phyloP scores from a whole-genome alignment of 2,888 invertebrate genomes.

The Eutolmus rufibarbis region DNA sequence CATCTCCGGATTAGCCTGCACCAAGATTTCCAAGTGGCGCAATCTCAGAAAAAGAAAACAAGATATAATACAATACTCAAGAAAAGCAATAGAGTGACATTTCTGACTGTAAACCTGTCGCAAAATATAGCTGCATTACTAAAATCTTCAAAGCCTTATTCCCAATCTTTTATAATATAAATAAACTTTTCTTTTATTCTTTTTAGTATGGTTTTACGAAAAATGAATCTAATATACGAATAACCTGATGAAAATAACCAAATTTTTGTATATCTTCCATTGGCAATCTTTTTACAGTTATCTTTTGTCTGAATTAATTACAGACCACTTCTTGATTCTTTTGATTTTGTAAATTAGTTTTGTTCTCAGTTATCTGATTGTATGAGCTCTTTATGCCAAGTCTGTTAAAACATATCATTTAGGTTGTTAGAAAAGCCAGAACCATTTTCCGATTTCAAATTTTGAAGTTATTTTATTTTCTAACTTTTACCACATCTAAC shows the following conservation, averaged over 20 bases:
- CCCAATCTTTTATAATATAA: neutral
- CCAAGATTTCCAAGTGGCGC: neutral
- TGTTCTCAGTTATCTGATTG: too few relatives aligned
- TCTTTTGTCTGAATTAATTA: neutral
- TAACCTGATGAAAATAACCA: neutral
- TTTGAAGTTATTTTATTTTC: too few relatives aligned
- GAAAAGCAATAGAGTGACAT: neutral
- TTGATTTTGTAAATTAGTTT: neutral
- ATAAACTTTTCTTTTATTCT: neutral
- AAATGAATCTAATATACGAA: neutral
- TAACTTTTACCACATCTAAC: too few relatives aligned
- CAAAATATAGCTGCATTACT: neutral
- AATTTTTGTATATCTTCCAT: neutral
- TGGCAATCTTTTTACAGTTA: neutral
- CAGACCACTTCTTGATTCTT: neutral
- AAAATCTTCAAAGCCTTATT: neutral
- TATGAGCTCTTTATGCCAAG: neutral
- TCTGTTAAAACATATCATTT: too few relatives aligned
- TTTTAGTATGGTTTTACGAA: neutral
- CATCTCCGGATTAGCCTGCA: conserved; percentile 27
- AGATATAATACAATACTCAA: neutral
- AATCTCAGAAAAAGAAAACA: neutral
- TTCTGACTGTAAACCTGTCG: neutral
- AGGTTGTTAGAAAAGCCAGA: too few relatives aligned
- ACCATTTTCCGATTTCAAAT: too few relatives aligned